Percentiles rank a stretch among this genome's conserved stretches.
phyloP scores from a whole-genome alignment of 2,113 vertebrate species.

The Poeciliopsis occidentalis region DNA sequence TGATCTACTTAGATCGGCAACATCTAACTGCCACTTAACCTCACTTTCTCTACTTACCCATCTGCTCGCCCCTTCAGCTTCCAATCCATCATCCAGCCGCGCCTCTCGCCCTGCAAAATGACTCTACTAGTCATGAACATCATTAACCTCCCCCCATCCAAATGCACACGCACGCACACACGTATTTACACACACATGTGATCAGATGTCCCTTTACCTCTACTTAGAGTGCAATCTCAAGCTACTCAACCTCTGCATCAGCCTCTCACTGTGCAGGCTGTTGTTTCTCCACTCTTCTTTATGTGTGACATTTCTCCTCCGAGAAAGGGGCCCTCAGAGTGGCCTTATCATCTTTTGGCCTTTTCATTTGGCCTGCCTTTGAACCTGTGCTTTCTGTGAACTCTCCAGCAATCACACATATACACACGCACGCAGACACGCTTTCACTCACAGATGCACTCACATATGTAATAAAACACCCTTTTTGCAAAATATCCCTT shows the following conservation, averaged over 20 bases:
- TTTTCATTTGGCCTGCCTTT: slow-evolving; percentile 80
- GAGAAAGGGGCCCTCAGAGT: slow-evolving; percentile 71
- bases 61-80: slow-evolving; percentile 70
- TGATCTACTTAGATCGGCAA: slow-evolving; percentile 79
- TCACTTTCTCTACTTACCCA: slow-evolving; percentile 82
- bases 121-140: slow-evolving; percentile 71
- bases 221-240: slow-evolving; percentile 81
- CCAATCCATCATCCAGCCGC: slow-evolving; percentile 70
- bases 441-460: slow-evolving; percentile 37
- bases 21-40: slow-evolving; percentile 84
- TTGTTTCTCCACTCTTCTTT: slow-evolving; percentile 81
- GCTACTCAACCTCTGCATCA: slow-evolving; percentile 79
- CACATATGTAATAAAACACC: slow-evolving; percentile 53
- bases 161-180: slow-evolving; percentile 21
- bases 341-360: slow-evolving; percentile 79
- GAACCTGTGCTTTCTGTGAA: slow-evolving; percentile 70
- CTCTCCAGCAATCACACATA: slow-evolving; percentile 42
- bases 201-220: slow-evolving; percentile 81
- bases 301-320: slow-evolving; percentile 75
- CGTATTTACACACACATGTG: slow-evolving; percentile 36
- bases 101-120: slow-evolving; percentile 65
- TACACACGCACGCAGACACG: slow-evolving; percentile 33
- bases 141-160: slow-evolving; percentile 62
- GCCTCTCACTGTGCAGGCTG: slow-evolving; percentile 67
- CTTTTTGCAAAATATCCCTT: slow-evolving; percentile 51